Evolutionary conservation across 2,797 vertebrate species (phyloP).

Genomic region (Carapus acus): DNA sequence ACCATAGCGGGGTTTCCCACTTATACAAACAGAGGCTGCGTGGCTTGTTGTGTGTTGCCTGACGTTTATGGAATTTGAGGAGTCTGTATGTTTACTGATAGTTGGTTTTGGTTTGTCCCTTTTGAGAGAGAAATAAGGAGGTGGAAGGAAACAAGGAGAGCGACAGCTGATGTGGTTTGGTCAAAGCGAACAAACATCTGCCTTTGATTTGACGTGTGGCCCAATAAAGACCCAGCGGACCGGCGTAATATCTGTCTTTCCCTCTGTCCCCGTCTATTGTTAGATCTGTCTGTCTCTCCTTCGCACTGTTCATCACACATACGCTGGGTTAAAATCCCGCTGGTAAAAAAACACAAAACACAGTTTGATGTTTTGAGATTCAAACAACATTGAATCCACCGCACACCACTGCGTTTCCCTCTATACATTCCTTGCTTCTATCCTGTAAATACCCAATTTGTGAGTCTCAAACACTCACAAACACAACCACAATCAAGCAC

Average conservation of each 20-base stretch:
- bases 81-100: conserved; percentile 68
- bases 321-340: conserved; percentile 16
- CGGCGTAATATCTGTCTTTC: conserved; percentile 40
- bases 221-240: conserved; percentile 51
- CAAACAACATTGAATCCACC: conserved; percentile 12
- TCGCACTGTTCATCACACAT: conserved; percentile 27
- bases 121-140: conserved; percentile 59
- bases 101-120: conserved; percentile 61
- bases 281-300: conserved; percentile 32
- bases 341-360: background rate
- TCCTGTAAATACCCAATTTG: conserved; percentile 20
- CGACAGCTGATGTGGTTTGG: conserved; percentile 69
- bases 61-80: conserved; percentile 59
- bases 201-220: conserved; percentile 65
- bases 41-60: conserved; percentile 53
- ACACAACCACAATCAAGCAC: conserved; percentile 21
- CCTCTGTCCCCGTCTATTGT: conserved; percentile 35
- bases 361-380: conserved; percentile 1
- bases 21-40: conserved; percentile 53
- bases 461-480: conserved; percentile 16
- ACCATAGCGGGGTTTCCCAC: conserved; percentile 55
- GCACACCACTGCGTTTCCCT: background rate
- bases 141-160: conserved; percentile 54
- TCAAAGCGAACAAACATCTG: conserved; percentile 63
- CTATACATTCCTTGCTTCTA: conserved; percentile 11